Conservation (phyloP, 1,140 invertebrate species). For the Idris sp. region DNA sequence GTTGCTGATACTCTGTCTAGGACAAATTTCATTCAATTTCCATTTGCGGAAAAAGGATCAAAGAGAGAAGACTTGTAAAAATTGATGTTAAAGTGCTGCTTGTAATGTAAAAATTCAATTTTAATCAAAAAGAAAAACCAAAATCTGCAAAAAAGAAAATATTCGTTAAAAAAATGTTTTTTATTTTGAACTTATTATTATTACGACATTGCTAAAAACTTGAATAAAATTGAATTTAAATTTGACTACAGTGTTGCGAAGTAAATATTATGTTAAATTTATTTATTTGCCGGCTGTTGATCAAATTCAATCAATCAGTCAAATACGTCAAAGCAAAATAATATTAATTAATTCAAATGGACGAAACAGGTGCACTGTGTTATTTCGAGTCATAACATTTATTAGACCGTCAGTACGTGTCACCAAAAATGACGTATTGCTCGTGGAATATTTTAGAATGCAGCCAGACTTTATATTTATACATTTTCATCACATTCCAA, state of each 20-base stretch:
- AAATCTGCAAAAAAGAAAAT: too few species aligned
- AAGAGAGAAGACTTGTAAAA: too few species aligned
- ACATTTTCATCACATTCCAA: conserved; percentile 29
- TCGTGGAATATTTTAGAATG: conserved; percentile 20
- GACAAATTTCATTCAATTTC: conserved; percentile 68
- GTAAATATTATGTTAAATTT: conserved; percentile 27
- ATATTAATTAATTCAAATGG: conserved; percentile 50
- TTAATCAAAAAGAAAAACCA: too few species aligned
- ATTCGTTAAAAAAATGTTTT: too few species aligned
- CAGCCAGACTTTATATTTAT: too few species aligned
- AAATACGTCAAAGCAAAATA: conserved; percentile 31
- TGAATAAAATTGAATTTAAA: too few species aligned
- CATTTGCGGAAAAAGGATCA: conserved; percentile 11
- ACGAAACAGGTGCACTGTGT: conserved; percentile 36
- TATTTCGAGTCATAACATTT: conserved; percentile 44
- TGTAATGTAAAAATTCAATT: too few species aligned
- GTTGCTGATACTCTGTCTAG: conserved; percentile 49
- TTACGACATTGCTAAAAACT: too few species aligned
- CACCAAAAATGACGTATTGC: conserved; percentile 49
- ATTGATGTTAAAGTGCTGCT: too few species aligned
- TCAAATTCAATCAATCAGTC: conserved; percentile 41
- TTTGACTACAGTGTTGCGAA: too few species aligned
- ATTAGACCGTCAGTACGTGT: conserved; percentile 45
- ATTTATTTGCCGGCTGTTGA: conserved; percentile 14
- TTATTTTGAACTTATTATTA: too few species aligned